Evolutionary conservation across 2,888 invertebrate species (phyloP).

Genomic region (Lacanobia wlatinum): DNA sequence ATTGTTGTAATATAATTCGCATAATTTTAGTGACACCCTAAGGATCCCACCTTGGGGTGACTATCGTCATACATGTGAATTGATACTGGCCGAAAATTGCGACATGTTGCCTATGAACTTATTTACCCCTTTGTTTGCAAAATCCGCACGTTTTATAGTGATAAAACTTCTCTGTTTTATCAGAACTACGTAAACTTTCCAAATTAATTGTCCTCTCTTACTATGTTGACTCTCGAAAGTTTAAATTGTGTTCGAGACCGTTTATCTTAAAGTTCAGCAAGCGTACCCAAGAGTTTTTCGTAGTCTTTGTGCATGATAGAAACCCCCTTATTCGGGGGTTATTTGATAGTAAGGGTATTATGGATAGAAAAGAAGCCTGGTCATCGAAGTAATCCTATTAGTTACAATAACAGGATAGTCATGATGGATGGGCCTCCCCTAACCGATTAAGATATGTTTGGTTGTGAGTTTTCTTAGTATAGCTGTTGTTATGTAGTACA

Average conservation of each 20-base stretch:
- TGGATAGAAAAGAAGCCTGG: slow-evolving; percentile 33
- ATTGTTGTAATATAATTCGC: background rate
- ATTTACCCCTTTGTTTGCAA: slow-evolving; percentile 1
- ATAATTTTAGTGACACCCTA: background rate
- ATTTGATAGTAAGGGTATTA: slow-evolving; percentile 22
- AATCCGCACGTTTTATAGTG: background rate
- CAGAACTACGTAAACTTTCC: slow-evolving; percentile 14
- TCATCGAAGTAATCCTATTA: slow-evolving; percentile 53
- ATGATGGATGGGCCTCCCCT: slow-evolving; percentile 51
- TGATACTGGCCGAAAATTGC: background rate
- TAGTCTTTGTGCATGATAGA: slow-evolving; percentile 3
- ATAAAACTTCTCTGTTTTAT: slow-evolving; percentile 19
- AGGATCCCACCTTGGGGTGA: background rate
- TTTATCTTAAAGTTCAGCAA: slow-evolving; percentile 19
- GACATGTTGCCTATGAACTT: background rate
- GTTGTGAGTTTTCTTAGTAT: slow-evolving; percentile 13
- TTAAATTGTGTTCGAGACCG: slow-evolving; percentile 41
- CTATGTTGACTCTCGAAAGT: slow-evolving; percentile 16
- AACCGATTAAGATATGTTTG: slow-evolving; percentile 14
- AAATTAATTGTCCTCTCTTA: slow-evolving; percentile 31
- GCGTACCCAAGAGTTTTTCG: slow-evolving; percentile 4
- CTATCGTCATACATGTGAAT: background rate
- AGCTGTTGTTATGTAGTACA: background rate
- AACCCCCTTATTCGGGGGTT: background rate
- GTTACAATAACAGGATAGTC: slow-evolving; percentile 47